Base-by-base conservation (phyloP, 2,888 invertebrate genomes). In the Punctoribates punctum region DNA sequence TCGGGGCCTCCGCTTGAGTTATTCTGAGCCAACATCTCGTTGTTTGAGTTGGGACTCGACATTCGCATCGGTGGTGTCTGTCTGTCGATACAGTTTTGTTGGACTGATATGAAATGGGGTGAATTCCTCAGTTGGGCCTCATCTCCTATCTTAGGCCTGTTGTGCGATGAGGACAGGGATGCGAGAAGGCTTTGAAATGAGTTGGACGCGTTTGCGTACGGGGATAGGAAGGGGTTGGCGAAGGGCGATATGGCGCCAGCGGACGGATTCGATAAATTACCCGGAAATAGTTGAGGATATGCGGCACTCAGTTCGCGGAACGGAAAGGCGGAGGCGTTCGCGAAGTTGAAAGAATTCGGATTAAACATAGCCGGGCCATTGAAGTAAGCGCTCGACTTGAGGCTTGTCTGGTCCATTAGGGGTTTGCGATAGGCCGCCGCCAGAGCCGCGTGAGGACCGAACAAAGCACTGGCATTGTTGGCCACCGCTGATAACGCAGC, bases 161-260 rank as follows among this genome's bases (percentile, higher is more conserved):
- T 67, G 46, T 73, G 73, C 65, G 73, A 73, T 67, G 77, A 75
- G n/a, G 90, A 89, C 70, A 92, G 88, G 82, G 92, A 91, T 3
- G 93, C 93, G 83, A 94, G 86, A 34, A 94, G 86, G 13, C 91
- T 92, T 84, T 94, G 94, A 84, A 94, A 94, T 65, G 93, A 91
- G 17, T 83, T 85, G 72, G 81, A 80, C 46, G 80, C 79, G 38
- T 88, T 87, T 80, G 88, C 88, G 77, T 88, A 84, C 77, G 75
- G 80, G 77, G 87, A 86, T 83, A 88, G 87, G 51, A 88, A 87
- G 23, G 88, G 88, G 46, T 77, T 77, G 46, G 74, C 76, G 25
- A 78, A 77, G 20, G 76, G 60, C 4, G 74, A 57, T 11, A 62
- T 67, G n/a, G 67, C 48, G 23, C 29, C 20, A 9, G 70, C 67